Conservation (phyloP, 2,888 invertebrate genomes). For the Psococerastis gibbosa region DNA sequence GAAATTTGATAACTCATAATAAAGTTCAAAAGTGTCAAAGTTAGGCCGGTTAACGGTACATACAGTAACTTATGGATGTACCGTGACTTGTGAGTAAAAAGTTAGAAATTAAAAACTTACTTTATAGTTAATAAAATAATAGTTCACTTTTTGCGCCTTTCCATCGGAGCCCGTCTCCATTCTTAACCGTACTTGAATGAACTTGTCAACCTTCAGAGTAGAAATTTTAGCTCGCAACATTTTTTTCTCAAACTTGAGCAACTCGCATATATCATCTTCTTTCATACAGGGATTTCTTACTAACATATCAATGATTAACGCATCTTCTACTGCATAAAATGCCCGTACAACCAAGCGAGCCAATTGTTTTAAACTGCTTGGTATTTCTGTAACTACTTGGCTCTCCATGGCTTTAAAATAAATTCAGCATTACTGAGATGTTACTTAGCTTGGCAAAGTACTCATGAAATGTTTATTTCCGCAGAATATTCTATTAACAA, state of each 20-base stretch:
- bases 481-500: too few relatives aligned
- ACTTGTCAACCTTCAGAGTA: conserved; percentile 76
- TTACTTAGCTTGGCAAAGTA: too few relatives aligned
- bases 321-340: conserved; percentile 87
- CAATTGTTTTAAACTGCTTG: conserved; percentile 79
- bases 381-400: conserved; percentile 73
- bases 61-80: too few relatives aligned
- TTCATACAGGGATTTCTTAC: conserved; percentile 93
- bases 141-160: conserved; percentile 88
- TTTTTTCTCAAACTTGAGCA: conserved; percentile 84
- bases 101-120: conserved; percentile 25
- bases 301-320: conserved; percentile 85
- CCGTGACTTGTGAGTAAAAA: too few relatives aligned
- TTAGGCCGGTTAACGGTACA: too few relatives aligned
- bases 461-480: too few relatives aligned
- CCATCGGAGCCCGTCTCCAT: conserved; percentile 93
- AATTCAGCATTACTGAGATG: too few relatives aligned
- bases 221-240: conserved; percentile 77
- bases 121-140: conserved; percentile 94
- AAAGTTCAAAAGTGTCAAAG: too few relatives aligned
- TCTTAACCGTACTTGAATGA: conserved; percentile 75
- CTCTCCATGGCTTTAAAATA: conserved; percentile 41
- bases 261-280: conserved; percentile 76
- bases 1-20: too few relatives aligned
- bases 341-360: conserved; percentile 81